Evolutionary conservation across 2,113 vertebrate genomes (phyloP).

Genomic region (Microcebus jonahi): DNA sequence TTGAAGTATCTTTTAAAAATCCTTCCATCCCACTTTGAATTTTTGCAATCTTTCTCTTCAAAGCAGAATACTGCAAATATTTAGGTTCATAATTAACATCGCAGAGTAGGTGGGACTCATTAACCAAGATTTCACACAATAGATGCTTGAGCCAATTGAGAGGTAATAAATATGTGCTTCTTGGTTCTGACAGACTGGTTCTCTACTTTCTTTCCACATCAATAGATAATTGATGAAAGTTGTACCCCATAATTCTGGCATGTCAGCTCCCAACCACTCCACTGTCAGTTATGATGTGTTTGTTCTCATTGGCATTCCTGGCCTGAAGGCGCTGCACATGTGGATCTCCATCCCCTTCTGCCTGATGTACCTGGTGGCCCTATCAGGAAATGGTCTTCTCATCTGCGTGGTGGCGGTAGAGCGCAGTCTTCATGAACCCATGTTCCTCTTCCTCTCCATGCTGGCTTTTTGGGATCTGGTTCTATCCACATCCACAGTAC

Average conservation of each 20-base stretch:
- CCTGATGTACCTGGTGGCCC: constrained; percentile 47
- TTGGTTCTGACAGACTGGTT: background rate
- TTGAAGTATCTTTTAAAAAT: background rate
- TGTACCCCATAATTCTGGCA: background rate
- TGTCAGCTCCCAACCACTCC: background rate
- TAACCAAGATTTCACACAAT: background rate
- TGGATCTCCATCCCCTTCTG: constrained; percentile 60
- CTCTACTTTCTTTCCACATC: background rate
- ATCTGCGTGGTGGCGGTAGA: constrained; percentile 16
- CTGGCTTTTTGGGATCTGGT: constrained; percentile 56
- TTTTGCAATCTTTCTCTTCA: background rate
- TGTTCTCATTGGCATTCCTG: constrained; percentile 56
- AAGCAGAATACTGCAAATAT: background rate
- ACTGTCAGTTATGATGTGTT: constrained; percentile 23
- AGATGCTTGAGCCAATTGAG: background rate
- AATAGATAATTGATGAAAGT: background rate
- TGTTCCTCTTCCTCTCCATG: constrained; percentile 60
- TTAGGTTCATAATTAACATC: background rate
- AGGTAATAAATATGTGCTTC: background rate
- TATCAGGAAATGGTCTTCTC: constrained; percentile 53
- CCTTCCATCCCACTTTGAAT: background rate
- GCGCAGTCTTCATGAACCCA: constrained; percentile 21
- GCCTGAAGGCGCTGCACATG: constrained; percentile 42
- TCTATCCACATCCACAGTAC: constrained; percentile 23
- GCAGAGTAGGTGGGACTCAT: background rate